A percentile compares a stretch with the other conserved stretches of the same genome.
These are phyloP conservation scores for Scophthalmus maximus DNA, from an alignment of 2,113 vertebrate genomes.

Conservation along the genomic window DNA sequence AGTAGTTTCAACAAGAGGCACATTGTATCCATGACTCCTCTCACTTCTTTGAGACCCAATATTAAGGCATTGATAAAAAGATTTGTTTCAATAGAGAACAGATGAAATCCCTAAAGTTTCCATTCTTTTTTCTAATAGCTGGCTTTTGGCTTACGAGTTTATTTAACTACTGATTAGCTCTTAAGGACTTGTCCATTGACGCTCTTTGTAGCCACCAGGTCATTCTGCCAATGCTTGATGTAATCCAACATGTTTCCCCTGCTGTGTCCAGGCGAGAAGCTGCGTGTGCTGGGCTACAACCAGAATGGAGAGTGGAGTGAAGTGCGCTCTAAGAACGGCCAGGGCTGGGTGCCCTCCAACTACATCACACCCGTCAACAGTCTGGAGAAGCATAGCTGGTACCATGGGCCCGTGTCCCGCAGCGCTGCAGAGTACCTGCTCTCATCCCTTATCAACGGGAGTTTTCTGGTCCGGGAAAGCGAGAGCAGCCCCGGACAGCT, in stretches of 20 bases:
- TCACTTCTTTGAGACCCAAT: conserved; percentile 3
- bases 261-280: conserved; percentile 90
- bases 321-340: conserved; percentile 97
- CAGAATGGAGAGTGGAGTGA: conserved; percentile 99
- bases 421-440: conserved; percentile 97
- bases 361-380: conserved; percentile 99
- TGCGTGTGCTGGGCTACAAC: conserved; percentile 97
- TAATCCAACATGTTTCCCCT: background rate
- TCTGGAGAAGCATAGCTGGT: conserved; percentile 99
- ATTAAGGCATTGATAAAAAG: background rate
- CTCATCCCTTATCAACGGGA: conserved; percentile 97
- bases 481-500: conserved; percentile 99
- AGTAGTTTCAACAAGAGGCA: conserved; percentile 42
- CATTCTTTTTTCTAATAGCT: background rate
- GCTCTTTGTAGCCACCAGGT: background rate
- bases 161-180: background rate
- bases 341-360: conserved; percentile 99
- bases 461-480: conserved; percentile 96
- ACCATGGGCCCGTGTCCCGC: conserved; percentile 97
- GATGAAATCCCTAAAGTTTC: too few species aligned
- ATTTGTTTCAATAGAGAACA: too few species aligned
- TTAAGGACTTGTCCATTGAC: background rate
- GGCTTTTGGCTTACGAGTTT: background rate
- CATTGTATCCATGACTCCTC: conserved; percentile 8
- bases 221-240: background rate